Evolutionary conservation across 2,797 vertebrate species (phyloP).

Genomic region (Channallabes apus): DNA sequence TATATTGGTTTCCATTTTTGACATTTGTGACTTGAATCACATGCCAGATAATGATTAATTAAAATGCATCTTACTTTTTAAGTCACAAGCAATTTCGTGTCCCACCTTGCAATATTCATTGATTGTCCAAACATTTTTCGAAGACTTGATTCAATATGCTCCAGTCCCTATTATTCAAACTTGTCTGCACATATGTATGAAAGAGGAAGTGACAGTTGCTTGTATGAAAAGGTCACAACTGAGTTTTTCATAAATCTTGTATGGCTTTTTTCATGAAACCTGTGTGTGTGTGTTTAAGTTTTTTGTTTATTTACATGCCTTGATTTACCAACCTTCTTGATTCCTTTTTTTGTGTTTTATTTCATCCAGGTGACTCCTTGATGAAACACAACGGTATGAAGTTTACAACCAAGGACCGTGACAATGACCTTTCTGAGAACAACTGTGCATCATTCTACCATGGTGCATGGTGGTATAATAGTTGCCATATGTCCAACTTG

Average conservation of each 20-base stretch:
- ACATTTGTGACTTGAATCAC: not conserved
- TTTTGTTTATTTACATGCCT: not conserved
- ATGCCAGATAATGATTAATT: not conserved
- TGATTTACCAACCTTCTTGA: not conserved
- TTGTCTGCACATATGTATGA: not conserved
- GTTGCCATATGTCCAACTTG: constrained; percentile 98
- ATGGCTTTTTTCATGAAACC: not conserved
- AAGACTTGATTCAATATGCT: not conserved
- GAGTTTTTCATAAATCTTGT: constrained; percentile 7
- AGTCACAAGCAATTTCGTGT: not conserved
- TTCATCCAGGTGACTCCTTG: constrained; percentile 82
- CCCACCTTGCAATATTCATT: not conserved
- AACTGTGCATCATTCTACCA: constrained; percentile 98
- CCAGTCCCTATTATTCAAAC: not conserved
- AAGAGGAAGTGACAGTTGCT: not conserved
- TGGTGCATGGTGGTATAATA: constrained; percentile 98
- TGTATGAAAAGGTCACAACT: not conserved
- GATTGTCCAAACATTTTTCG: not conserved
- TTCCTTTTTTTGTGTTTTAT: not conserved
- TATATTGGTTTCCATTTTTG: not conserved
- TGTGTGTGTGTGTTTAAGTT: not conserved
- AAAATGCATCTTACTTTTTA: not conserved
- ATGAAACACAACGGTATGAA: constrained; percentile 96
- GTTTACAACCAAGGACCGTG: constrained; percentile 95
- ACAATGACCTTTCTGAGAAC: constrained; percentile 96